phyloP scores from a whole-genome alignment of 2,113 vertebrate species.

The Menidia beryllina region DNA sequence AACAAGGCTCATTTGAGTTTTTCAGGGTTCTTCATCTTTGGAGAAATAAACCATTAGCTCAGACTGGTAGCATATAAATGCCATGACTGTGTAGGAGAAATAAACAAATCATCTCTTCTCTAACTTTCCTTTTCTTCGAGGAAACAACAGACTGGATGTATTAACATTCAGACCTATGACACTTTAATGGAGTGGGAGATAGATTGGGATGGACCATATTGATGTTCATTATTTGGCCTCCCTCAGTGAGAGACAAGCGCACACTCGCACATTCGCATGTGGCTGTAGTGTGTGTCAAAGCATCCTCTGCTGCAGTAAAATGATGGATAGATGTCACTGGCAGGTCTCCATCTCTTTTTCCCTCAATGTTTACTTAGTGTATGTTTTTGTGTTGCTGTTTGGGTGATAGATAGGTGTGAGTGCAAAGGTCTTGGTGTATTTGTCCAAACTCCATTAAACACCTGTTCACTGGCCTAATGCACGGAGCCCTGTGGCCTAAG shows the following conservation, averaged over 20 bases:
- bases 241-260: conserved; percentile 30
- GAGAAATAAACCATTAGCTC: too few relatives aligned
- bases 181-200: conserved; percentile 71
- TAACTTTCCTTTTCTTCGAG: too few relatives aligned
- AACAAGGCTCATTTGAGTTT: too few relatives aligned
- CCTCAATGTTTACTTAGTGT: conserved; percentile 24
- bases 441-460: conserved; percentile 75
- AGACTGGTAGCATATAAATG: too few relatives aligned
- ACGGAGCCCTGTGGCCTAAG: conserved; percentile 47
- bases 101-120: too few relatives aligned
- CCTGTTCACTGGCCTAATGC: conserved; percentile 63
- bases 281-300: conserved; percentile 9
- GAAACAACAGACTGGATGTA: conserved; percentile 38
- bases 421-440: conserved; percentile 59
- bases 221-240: conserved; percentile 63
- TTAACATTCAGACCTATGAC: conserved; percentile 68
- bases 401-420: conserved; percentile 48
- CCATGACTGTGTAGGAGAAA: too few relatives aligned
- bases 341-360: conserved; percentile 54
- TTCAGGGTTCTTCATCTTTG: too few relatives aligned
- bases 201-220: conserved; percentile 64
- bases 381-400: conserved; percentile 25
- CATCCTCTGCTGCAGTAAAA: too few relatives aligned
- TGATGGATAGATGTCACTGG: conserved; percentile 72
- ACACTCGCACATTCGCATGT: conserved; percentile 3